Evolutionary conservation across 37 sponge, comb jelly and placozoan species (phyloP), one percentile per base, ranked within the genome.

Genomic region (Corticium candelabrum): DNA sequence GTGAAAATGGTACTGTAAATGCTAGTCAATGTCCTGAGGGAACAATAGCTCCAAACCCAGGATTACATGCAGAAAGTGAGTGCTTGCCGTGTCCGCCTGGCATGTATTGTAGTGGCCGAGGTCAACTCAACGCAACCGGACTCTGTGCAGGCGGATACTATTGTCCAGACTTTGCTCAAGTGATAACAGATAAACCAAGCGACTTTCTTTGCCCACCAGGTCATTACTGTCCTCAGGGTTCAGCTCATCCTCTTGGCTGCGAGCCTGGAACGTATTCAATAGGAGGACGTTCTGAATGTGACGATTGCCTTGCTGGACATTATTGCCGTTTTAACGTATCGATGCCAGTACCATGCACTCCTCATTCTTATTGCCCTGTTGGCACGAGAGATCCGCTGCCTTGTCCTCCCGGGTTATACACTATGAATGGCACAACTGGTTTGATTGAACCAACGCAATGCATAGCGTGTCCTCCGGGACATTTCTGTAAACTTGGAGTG

Each of bases 81-180:
- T 82, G 83, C 69, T 2, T n/a, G 36, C 77, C 78, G 40, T 82
- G 83, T 30, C 50, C 83, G 15, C 74, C 78, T 3, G 83, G 83
- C 21, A 3, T 27, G n/a, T 78, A 68, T 50, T 82, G 83, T 33
- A 78, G 79, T 34, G 78, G 27, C 35, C 29, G 38, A 7, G 83
- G 73, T 15, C 31, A 29, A 32, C 4, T 7, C 35, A 34, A 29
- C 5, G 69, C 40, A 36, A 35, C 78, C 5, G 83, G 70, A 30
- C 37, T 4, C 2, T 82, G 83, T 41, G 40, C 31, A 1, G 74
- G 11, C 38, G 82, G 82, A 35, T 81, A 81, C 82, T 81, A 81
- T 37, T 81, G 82, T 39, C 82, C 82, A 3, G 56, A 39, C 5
- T 40, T 37, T 2, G 74, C 50, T 35, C 29, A 74, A 15, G 74